These are phyloP conservation scores for Delia radicum DNA, from an alignment of 1,140 invertebrate species.

Conservation along the genomic window DNA sequence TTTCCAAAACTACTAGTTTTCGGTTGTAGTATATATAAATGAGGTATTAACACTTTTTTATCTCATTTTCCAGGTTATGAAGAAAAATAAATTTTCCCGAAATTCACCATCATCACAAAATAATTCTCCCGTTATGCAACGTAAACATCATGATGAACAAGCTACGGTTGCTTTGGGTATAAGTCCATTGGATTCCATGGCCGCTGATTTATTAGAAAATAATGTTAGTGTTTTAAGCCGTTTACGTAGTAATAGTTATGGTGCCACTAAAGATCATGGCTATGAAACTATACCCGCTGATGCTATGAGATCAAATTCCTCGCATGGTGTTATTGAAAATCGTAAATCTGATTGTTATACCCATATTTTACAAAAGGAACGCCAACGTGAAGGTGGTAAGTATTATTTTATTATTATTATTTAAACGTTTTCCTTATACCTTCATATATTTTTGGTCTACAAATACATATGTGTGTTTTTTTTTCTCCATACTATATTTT, in stretches of 20 bases:
- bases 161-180: conserved; percentile 34
- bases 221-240: conserved; percentile 31
- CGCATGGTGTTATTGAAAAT: conserved; percentile 40
- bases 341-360: conserved; percentile 56
- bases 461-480: conserved; percentile 30
- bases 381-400: conserved; percentile 44
- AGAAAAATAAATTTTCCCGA: conserved; percentile 50
- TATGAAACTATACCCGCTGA: conserved; percentile 65
- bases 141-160: conserved; percentile 48
- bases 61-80: conserved; percentile 47
- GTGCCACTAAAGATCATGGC: conserved; percentile 59
- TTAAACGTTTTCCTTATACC: conserved; percentile 18
- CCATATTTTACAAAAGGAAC: conserved; percentile 48
- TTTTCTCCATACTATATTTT: not conserved
- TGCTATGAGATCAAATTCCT: conserved; percentile 30
- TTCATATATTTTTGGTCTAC: conserved; percentile 30
- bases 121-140: conserved; percentile 50
- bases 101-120: conserved; percentile 44
- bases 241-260: conserved; percentile 46
- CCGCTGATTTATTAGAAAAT: conserved; percentile 43
- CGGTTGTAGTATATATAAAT: too few species aligned
- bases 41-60: not conserved
- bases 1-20: too few species aligned
- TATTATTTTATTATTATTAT: conserved; percentile 25
- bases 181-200: conserved; percentile 42